phyloP scores from a whole-genome alignment of 2,888 invertebrate species.

The Globia sparganii region DNA sequence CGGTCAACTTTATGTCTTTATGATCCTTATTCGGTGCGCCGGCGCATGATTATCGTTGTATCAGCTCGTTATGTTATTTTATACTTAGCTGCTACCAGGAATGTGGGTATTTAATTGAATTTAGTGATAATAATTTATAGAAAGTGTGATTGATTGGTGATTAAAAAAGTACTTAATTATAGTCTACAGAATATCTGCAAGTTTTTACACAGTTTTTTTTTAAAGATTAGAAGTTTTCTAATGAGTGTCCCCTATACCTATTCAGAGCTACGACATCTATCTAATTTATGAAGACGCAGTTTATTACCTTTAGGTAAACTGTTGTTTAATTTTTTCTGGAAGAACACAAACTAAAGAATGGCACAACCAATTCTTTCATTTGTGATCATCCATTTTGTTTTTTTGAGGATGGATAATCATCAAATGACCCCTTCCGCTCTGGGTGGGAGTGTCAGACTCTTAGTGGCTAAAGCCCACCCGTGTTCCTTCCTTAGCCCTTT shows the following conservation, averaged over 20 bases:
- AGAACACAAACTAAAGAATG: no score
- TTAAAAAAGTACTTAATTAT: neutral
- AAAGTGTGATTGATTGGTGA: slow-evolving; percentile 3
- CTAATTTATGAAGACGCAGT: neutral
- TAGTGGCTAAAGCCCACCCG: no score
- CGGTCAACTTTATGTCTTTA: slow-evolving; percentile 33
- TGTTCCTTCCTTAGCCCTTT: no score
- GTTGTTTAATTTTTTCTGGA: no score
- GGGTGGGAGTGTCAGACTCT: no score
- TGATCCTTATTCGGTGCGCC: slow-evolving; percentile 34
- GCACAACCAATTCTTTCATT: no score
- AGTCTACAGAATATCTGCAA: neutral
- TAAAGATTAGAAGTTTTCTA: neutral
- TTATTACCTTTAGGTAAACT: neutral
- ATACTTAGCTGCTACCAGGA: slow-evolving; percentile 9
- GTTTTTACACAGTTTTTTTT: neutral
- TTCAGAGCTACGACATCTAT: neutral
- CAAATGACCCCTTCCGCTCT: no score
- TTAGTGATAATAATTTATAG: neutral
- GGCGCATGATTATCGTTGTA: slow-evolving; percentile 28
- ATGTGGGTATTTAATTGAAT: slow-evolving; percentile 30
- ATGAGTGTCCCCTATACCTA: neutral
- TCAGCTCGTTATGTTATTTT: slow-evolving; percentile 25
- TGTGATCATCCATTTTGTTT: no score
- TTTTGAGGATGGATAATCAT: no score